Base-by-base conservation (phyloP, 1,140 invertebrate species). In the Phymorhynchus buccinoides region DNA sequence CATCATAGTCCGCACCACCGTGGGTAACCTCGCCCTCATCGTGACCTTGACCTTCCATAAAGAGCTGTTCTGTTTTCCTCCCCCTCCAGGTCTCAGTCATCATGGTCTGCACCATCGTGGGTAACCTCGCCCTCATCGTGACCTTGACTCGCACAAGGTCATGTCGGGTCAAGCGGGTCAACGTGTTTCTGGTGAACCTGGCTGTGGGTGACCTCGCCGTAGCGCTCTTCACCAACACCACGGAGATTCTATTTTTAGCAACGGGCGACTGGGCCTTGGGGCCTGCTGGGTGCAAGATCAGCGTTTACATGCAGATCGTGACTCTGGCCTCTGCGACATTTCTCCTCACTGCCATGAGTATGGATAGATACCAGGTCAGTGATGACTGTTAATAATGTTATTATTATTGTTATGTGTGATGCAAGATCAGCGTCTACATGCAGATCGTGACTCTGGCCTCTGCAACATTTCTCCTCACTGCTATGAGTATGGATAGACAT, bases 161-260 rank as follows among this genome's bases (percentile, higher is more conserved):
- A 42, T 82, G 91, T 41, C 86, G 90, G 7, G 88, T 89, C 7
- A 92, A 91, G 84, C 85, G 92, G 22, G 92, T 93, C 1, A 91
- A 91, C 77, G 88, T 92, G 16, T 93, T 93, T 85, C 92, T 94
- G 37, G 86, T 94, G 1, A 93, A 94, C 86, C 87, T 94, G 48
- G 94, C 93, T 30, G 89, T 94, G 52, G 94, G 93, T 3, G 94
- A 94, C 88, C 87, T 94, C 37, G 92, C 93, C 3, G 93, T 94
- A 4, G 93, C 93, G 44, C 88, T 90, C 39, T 91, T 94, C n/a
- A 94, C 93, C 1, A 94, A 94, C 93, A 92, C 93, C 18, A 93
- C 93, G 0, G 94, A 94, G 86, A 91, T 94, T 35, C 87, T 92
- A 1, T 90, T 94, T 89, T 88, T 94, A 0, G 93, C 92, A 18